Evolutionary conservation across 2,888 invertebrate genomes (phyloP), one percentile per base, ranked within the genome.

Genomic region (Antheraea assamensis): DNA sequence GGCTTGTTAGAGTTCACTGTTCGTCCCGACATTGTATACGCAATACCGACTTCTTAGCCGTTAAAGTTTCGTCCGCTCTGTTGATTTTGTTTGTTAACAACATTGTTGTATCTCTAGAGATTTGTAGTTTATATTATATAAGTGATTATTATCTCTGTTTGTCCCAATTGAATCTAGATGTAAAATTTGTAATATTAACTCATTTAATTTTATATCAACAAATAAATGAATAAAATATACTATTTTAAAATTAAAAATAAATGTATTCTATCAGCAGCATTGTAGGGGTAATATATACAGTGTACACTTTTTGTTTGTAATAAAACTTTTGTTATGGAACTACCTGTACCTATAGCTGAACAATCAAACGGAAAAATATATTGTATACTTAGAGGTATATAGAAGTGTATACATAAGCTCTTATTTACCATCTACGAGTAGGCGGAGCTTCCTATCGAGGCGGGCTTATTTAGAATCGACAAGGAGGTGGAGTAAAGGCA

Each of bases 381-480:
- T 82, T 86, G 84, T 86, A 81, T 89, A 88, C 84, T 82, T 82
- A 77, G 79, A 84, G 86, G 85, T 90, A 90, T 84, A 90, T 88
- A 90, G 86, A 86, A 85, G 81, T 86, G 87, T 90, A 89, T 89
- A 93, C 88, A 90, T 90, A 88, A 86, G 88, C 82, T 89, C 85
- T 88, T 92, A 94, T 93, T 90, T 94, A 93, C 91, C 88, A 89
- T 87, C 84, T 84, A 84, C 84, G 84, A 82, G 93, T 90, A 93
- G 94, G 93, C 93, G 94, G 91, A 89, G 94, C 93, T 85, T 88
- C 86, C 85, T 86, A 87, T 89, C 85, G 90, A 94, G 94, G 94
- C 94, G 94, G 94, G 92, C 90, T 92, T 93, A 90, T 92, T 92
- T 92, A 88, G 87, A 89, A 91, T 92, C 90, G 92, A 92, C 91